Percentiles rank a stretch among this genome's conserved stretches.
Conservation (phyloP, 2,797 vertebrate species). For the Lagorchestes hirsutus region DNA sequence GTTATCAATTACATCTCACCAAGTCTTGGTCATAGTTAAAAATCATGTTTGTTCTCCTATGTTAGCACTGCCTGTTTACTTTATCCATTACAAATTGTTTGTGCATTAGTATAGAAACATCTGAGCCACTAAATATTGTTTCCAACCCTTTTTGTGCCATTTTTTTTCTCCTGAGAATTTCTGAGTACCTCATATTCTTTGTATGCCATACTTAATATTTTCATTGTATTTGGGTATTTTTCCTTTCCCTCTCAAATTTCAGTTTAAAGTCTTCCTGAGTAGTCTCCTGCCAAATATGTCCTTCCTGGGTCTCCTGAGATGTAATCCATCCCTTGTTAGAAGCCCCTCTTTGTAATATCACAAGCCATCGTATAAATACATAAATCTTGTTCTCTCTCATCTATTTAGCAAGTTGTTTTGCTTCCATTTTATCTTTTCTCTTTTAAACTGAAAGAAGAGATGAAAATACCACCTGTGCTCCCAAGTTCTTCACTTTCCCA, state of each 20-base stretch:
- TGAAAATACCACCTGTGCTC: not conserved
- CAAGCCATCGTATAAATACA: not conserved
- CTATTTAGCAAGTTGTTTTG: not conserved
- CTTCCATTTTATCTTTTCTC: slow-evolving; percentile 19
- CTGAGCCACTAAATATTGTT: not conserved
- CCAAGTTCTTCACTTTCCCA: not conserved
- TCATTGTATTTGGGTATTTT: slow-evolving; percentile 28
- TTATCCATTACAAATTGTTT: slow-evolving; percentile 1
- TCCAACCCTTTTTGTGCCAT: not conserved
- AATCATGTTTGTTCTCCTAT: slow-evolving; percentile 15
- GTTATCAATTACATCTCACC: slow-evolving; percentile 13
- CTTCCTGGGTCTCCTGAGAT: slow-evolving; percentile 5
- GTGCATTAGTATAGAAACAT: not conserved
- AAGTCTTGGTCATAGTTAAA: slow-evolving; percentile 25
- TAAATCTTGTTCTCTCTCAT: not conserved
- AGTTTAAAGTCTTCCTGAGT: slow-evolving; percentile 7
- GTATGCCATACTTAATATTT: not conserved
- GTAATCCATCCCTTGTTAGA: not conserved
- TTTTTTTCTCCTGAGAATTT: slow-evolving; percentile 5
- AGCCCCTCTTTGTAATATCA: not conserved
- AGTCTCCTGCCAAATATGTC: slow-evolving; percentile 18
- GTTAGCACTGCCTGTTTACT: slow-evolving; percentile 27
- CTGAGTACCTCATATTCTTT: not conserved
- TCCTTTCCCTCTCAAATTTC: slow-evolving; percentile 33
- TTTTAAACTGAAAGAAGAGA: slow-evolving; percentile 27